A percentile compares a stretch with the other conserved stretches of the same genome.
These are phyloP conservation scores for Leptopilina clavipes DNA, from an alignment of 1,140 invertebrate species.

Conservation along the genomic window DNA sequence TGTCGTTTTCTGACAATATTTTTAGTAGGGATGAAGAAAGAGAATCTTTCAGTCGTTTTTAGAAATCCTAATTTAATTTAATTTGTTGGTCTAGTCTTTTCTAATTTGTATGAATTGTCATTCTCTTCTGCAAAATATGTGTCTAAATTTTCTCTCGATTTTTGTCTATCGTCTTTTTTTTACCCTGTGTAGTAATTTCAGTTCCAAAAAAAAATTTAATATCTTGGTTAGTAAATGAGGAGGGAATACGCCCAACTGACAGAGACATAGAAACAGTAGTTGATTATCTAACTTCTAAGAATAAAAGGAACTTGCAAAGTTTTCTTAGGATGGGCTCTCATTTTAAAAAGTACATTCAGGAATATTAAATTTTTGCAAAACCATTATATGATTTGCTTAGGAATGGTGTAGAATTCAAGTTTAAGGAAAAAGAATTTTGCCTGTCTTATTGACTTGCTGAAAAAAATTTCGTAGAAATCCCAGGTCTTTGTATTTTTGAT, in stretches of 20 bases:
- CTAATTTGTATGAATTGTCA: no score
- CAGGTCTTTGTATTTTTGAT: not conserved
- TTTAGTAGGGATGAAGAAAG: no score
- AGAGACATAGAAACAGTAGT: not conserved
- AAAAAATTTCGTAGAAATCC: not conserved
- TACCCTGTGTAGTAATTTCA: no score
- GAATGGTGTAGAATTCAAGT: not conserved
- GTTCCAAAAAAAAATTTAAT: not conserved
- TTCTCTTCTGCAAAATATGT: no score
- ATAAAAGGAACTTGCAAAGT: not conserved
- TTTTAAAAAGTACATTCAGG: not conserved
- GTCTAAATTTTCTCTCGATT: no score
- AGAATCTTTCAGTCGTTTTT: no score
- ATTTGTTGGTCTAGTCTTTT: no score
- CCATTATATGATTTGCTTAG: not conserved
- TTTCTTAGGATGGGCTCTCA: not conserved
- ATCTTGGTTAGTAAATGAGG: conserved; percentile 46
- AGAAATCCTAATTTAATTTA: no score
- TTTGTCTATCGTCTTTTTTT: no score
- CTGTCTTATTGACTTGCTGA: not conserved
- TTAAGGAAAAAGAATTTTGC: not conserved
- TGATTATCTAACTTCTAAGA: not conserved
- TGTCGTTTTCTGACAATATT: no score
- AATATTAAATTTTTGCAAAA: not conserved
- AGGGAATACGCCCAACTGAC: conserved; percentile 38